phyloP scores from a whole-genome alignment of 2,888 invertebrate species.

The Abscondita cerata region DNA sequence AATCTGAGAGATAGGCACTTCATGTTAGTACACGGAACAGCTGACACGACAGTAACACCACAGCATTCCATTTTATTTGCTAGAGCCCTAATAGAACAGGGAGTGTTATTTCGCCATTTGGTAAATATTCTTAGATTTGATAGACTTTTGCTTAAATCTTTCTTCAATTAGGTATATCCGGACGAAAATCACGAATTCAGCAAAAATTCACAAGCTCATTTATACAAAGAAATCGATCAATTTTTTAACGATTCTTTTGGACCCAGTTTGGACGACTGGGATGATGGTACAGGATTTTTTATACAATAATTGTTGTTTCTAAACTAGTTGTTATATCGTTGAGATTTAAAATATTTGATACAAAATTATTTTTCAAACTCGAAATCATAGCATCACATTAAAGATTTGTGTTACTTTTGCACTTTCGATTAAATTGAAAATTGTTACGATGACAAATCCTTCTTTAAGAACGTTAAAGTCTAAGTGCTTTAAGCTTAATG shows the following conservation, averaged over 20 bases:
- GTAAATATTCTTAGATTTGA: slow-evolving; percentile 60
- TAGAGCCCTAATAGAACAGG: slow-evolving; percentile 79
- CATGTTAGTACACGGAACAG: slow-evolving; percentile 81
- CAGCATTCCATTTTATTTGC: slow-evolving; percentile 87
- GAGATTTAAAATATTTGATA: slow-evolving; percentile 18
- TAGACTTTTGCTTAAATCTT: no score
- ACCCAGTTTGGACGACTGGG: slow-evolving; percentile 57
- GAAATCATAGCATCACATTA: no score
- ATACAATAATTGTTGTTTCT: slow-evolving; percentile 44
- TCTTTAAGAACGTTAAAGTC: slow-evolving; percentile 26
- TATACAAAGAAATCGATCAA: slow-evolving; percentile 84
- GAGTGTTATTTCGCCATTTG: slow-evolving; percentile 84
- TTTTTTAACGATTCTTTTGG: slow-evolving; percentile 86
- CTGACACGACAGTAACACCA: slow-evolving; percentile 85
- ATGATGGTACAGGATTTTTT: slow-evolving; percentile 57
- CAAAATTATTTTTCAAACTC: slow-evolving; percentile 1
- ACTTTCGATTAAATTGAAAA: not conserved
- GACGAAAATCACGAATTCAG: slow-evolving; percentile 82
- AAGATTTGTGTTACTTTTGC: no score
- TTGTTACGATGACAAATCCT: slow-evolving; percentile 18
- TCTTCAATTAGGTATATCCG: slow-evolving; percentile 72
- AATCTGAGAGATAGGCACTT: slow-evolving; percentile 75
- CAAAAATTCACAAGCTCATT: slow-evolving; percentile 73
- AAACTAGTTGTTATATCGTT: slow-evolving; percentile 27
- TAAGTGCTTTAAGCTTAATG: slow-evolving; percentile 35